Evolutionary conservation across 2,888 invertebrate genomes (phyloP).

Genomic region (Gisinianus flammeolus): DNA sequence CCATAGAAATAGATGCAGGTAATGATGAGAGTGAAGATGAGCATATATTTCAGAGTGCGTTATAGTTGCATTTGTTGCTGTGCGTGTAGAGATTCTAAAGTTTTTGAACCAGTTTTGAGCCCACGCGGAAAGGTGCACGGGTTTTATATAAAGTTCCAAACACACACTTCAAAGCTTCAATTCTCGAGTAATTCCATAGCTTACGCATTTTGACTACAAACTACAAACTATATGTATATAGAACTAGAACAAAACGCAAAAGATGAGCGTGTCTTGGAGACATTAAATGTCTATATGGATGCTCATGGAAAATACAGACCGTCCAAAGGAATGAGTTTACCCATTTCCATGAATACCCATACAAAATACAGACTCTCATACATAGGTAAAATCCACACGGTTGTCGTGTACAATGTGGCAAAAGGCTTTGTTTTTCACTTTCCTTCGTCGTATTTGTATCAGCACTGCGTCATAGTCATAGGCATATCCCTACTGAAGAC

Average conservation of each 20-base stretch:
- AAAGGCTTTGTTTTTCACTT: no score
- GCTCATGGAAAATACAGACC: background rate
- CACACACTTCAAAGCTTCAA: background rate
- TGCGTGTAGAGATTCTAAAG: no score
- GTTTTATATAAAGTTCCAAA: background rate
- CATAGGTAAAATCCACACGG: background rate
- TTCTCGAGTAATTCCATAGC: background rate
- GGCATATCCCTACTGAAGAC: background rate
- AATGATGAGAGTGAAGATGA: no score
- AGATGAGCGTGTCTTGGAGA: background rate
- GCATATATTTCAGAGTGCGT: no score
- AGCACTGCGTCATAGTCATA: no score
- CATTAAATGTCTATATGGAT: background rate
- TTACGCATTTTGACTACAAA: background rate
- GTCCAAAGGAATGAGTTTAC: background rate
- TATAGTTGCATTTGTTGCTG: no score
- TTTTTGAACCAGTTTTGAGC: slow-evolving; percentile 5
- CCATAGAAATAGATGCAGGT: no score
- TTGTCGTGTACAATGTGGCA: background rate
- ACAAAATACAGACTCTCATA: no score
- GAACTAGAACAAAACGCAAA: background rate
- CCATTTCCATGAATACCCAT: background rate
- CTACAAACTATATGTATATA: no score
- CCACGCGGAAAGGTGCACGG: background rate
- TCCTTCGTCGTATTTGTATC: no score